phyloP scores from a whole-genome alignment of 2,113 vertebrate species.

The Semicossyphus pulcher region DNA sequence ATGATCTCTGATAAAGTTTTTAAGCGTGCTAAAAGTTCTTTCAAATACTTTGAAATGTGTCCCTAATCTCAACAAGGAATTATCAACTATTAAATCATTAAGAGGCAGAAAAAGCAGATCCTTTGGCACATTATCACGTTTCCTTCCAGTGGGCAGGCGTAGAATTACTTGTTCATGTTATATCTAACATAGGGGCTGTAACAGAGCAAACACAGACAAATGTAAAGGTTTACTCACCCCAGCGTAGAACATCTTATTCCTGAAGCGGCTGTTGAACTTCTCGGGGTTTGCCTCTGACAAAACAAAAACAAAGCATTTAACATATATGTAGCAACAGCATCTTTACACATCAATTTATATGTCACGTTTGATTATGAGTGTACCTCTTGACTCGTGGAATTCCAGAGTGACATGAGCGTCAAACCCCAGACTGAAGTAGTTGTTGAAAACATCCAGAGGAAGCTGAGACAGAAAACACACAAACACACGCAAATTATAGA shows the following conservation, averaged over 20 bases:
- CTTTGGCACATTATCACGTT: too few species aligned
- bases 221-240: constrained; percentile 86
- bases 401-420: constrained; percentile 95
- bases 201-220: not conserved
- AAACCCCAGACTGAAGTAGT: constrained; percentile 98
- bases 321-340: too few species aligned
- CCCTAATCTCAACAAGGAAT: too few species aligned
- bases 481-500: too few species aligned
- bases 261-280: constrained; percentile 97
- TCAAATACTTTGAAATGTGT: too few species aligned
- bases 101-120: too few species aligned
- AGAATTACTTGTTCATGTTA: too few species aligned
- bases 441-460: constrained; percentile 96
- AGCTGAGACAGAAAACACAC: constrained; percentile 68
- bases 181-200: too few species aligned
- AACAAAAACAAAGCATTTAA: not conserved
- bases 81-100: too few species aligned
- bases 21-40: too few species aligned
- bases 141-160: too few species aligned
- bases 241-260: constrained; percentile 99
- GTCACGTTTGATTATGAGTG: not conserved
- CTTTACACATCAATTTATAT: not conserved
- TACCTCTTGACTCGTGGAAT: constrained; percentile 97
- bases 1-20: too few species aligned
- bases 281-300: constrained; percentile 95